These are phyloP conservation scores for Latrodectus hesperus DNA, from an alignment of 2,888 invertebrate genomes.

Conservation along the genomic window DNA sequence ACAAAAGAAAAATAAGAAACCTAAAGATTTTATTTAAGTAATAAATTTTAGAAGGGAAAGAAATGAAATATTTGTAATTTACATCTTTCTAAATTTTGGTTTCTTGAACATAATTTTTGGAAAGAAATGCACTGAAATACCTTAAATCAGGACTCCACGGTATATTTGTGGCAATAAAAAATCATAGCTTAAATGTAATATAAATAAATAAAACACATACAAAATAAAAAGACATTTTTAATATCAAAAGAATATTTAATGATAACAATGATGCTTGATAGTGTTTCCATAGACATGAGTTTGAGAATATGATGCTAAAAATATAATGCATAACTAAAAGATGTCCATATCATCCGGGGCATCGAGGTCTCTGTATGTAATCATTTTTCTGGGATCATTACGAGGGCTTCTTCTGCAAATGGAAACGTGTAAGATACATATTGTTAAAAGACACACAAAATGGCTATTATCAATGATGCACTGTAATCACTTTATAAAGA, in stretches of 20 bases:
- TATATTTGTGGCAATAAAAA: too few species aligned
- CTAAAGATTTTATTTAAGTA: too few species aligned
- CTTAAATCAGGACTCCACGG: too few species aligned
- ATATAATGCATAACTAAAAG: slow-evolving; percentile 71
- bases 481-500: background rate
- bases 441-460: slow-evolving; percentile 25
- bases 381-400: slow-evolving; percentile 74
- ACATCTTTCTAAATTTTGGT: too few species aligned
- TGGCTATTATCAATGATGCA: background rate
- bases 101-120: too few species aligned
- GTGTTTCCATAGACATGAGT: slow-evolving; percentile 21
- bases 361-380: slow-evolving; percentile 76
- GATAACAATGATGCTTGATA: slow-evolving; percentile 34
- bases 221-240: slow-evolving; percentile 15
- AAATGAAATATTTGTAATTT: too few species aligned
- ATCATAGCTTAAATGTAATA: background rate
- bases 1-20: too few species aligned
- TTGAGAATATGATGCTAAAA: slow-evolving; percentile 34
- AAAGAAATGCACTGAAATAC: too few species aligned
- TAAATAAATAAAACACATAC: background rate
- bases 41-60: too few species aligned
- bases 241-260: slow-evolving; percentile 56
- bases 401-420: slow-evolving; percentile 71
- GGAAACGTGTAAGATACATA: slow-evolving; percentile 64
- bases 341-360: slow-evolving; percentile 75